Evolutionary conservation across 2,113 vertebrate species (phyloP).

Genomic region (Pungitius pungitius): DNA sequence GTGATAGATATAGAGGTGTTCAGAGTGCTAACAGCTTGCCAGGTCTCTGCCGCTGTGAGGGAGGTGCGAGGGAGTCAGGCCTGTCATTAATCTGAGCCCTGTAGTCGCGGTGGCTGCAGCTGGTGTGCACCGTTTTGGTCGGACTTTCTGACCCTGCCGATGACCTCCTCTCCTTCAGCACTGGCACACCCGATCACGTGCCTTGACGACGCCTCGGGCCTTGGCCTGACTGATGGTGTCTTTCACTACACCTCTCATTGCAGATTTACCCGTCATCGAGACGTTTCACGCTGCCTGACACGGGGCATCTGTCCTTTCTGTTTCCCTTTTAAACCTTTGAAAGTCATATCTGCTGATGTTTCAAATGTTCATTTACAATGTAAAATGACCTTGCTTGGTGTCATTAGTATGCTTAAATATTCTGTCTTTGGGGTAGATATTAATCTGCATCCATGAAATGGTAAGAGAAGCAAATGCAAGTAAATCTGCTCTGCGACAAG

Average conservation of each 20-base stretch:
- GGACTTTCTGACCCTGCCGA: conserved; percentile 32
- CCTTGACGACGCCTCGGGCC: conserved; percentile 40
- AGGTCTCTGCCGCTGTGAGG: conserved; percentile 26
- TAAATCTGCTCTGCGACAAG: background rate
- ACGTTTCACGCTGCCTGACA: conserved; percentile 40
- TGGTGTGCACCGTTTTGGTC: conserved; percentile 47
- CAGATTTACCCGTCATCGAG: conserved; percentile 47
- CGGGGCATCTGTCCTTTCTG: conserved; percentile 48
- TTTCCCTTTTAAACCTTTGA: conserved; percentile 37
- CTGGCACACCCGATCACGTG: conserved; percentile 51
- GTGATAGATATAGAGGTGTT: conserved; percentile 45
- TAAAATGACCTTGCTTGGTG: background rate
- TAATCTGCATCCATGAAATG: background rate
- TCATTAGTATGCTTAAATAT: background rate
- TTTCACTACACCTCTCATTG: conserved; percentile 57
- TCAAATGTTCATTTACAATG: background rate
- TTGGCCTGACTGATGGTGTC: conserved; percentile 58
- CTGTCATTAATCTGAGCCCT: conserved; percentile 60
- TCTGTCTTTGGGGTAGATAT: background rate
- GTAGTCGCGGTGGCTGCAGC: conserved; percentile 55
- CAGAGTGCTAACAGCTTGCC: conserved; percentile 59
- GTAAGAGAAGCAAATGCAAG: background rate
- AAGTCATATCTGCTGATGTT: conserved; percentile 27
- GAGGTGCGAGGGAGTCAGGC: conserved; percentile 48
- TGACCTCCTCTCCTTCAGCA: conserved; percentile 39